These are phyloP conservation scores for Xiphydria camelus DNA, from an alignment of 2,888 invertebrate genomes.

Conservation along the genomic window DNA sequence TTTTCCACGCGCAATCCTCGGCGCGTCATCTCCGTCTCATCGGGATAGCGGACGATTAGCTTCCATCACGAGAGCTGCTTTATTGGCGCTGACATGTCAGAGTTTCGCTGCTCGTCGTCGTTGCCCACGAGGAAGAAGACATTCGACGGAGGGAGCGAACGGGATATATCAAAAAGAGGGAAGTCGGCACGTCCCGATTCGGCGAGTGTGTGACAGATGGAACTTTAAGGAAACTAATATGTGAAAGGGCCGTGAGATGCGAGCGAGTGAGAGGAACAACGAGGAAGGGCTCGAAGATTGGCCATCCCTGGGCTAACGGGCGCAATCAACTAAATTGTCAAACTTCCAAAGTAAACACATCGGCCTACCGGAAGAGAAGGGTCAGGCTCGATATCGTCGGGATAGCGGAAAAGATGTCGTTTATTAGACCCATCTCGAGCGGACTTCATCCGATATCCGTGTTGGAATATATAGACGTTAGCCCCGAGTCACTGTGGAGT, in stretches of 20 bases:
- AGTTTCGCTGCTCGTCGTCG: too few relatives aligned
- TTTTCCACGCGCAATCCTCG: too few relatives aligned
- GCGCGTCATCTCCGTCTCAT: too few relatives aligned
- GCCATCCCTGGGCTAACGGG: conserved; percentile 9
- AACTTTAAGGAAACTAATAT: background rate
- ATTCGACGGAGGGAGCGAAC: too few relatives aligned
- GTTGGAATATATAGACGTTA: too few relatives aligned
- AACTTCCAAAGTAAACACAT: conserved; percentile 19
- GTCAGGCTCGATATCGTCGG: background rate
- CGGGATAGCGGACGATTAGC: too few relatives aligned
- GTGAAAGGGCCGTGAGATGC: too few relatives aligned
- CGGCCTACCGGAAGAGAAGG: conserved; percentile 1
- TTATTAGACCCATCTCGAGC: background rate
- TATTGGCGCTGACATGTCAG: too few relatives aligned
- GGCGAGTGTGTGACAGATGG: background rate
- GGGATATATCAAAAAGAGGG: background rate
- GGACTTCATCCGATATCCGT: too few relatives aligned
- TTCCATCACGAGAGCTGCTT: too few relatives aligned
- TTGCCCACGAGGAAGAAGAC: too few relatives aligned
- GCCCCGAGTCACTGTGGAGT: too few relatives aligned
- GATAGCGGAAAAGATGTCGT: background rate
- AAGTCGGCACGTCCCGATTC: background rate
- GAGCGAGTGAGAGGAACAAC: background rate
- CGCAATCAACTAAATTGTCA: conserved; percentile 20
- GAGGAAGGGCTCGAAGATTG: conserved; percentile 1